Conservation (phyloP, 2,113 vertebrate species). For the Calyptommatus sinebrachiatus region DNA sequence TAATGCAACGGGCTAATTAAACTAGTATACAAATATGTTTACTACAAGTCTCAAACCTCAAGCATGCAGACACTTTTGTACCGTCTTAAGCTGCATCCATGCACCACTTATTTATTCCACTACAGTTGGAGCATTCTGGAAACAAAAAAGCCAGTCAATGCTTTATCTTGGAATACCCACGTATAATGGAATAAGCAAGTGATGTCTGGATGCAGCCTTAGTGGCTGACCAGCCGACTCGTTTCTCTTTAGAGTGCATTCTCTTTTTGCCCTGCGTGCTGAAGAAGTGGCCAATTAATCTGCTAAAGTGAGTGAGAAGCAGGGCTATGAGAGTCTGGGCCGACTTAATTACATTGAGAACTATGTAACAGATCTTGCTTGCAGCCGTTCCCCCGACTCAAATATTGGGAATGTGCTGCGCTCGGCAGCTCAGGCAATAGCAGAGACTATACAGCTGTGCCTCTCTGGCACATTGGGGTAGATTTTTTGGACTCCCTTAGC, state of each 20-base stretch:
- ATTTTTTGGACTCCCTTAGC: conserved; percentile 13
- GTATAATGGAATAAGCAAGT: too few species aligned
- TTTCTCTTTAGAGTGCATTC: not conserved
- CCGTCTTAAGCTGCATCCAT: conserved; percentile 19
- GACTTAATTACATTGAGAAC: conserved; percentile 34
- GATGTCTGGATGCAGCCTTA: too few species aligned
- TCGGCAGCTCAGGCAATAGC: not conserved
- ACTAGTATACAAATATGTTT: too few species aligned
- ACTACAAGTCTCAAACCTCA: too few species aligned
- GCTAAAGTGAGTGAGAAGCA: conserved; percentile 22
- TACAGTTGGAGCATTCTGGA: too few species aligned
- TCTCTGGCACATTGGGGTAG: conserved; percentile 21
- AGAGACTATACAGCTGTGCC: conserved; percentile 8
- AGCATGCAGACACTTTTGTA: not conserved
- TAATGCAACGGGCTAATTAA: too few species aligned
- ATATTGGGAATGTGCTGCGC: conserved; percentile 47
- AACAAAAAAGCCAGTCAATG: too few species aligned
- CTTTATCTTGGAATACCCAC: too few species aligned
- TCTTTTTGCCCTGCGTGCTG: conserved; percentile 20
- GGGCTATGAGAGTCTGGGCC: conserved; percentile 6
- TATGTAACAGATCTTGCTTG: conserved; percentile 29
- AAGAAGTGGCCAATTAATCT: not conserved
- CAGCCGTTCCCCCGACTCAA: conserved; percentile 32
- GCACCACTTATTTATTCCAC: too few species aligned
- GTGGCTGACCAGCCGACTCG: conserved; percentile 30